A percentile compares a stretch with the other conserved stretches of the same genome.
phyloP scores from a whole-genome alignment of 1,140 invertebrate genomes.

The Wasmannia auropunctata region DNA sequence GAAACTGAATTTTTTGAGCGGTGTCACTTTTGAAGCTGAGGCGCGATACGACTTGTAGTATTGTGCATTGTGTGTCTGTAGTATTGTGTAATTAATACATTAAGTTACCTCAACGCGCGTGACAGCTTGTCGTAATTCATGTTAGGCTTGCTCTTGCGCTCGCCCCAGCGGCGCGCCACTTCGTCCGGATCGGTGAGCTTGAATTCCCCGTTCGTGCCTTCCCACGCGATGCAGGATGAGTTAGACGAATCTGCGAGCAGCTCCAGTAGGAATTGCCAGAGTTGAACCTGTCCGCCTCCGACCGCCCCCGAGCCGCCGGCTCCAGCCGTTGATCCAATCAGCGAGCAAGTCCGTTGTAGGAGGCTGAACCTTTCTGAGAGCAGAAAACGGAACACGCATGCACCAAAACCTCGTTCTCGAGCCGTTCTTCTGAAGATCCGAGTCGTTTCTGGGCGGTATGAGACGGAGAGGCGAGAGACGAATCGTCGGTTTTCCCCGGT shows the following conservation, averaged over 20 bases:
- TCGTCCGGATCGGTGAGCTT: slow-evolving; percentile 99
- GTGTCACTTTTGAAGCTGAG: too few relatives aligned
- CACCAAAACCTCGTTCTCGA: slow-evolving; percentile 39
- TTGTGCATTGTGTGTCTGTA: not conserved
- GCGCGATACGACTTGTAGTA: not conserved
- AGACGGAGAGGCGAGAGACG: slow-evolving; percentile 43
- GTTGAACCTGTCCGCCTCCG: slow-evolving; percentile 96
- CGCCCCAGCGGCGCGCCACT: slow-evolving; percentile 98
- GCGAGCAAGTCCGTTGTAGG: slow-evolving; percentile 81
- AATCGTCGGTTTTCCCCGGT: not conserved
- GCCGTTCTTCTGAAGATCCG: slow-evolving; percentile 39
- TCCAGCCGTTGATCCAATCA: slow-evolving; percentile 87
- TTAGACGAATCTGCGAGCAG: slow-evolving; percentile 97
- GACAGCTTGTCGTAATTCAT: slow-evolving; percentile 99
- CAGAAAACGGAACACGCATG: slow-evolving; percentile 72
- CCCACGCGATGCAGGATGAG: slow-evolving; percentile 97
- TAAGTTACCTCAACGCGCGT: slow-evolving; percentile 95
- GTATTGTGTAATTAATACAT: slow-evolving; percentile 6
- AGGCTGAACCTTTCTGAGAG: slow-evolving; percentile 82
- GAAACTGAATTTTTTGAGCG: too few relatives aligned
- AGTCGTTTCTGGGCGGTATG: slow-evolving; percentile 29
- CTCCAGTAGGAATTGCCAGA: slow-evolving; percentile 99
- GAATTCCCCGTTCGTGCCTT: slow-evolving; percentile 98
- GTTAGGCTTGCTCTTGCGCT: slow-evolving; percentile 98
- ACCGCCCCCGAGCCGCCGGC: slow-evolving; percentile 90